A percentile compares a stretch with the other conserved stretches of the same genome.
Conservation (phyloP, 1,140 invertebrate species). For the silkworm (Bombyx mori) region DNA sequence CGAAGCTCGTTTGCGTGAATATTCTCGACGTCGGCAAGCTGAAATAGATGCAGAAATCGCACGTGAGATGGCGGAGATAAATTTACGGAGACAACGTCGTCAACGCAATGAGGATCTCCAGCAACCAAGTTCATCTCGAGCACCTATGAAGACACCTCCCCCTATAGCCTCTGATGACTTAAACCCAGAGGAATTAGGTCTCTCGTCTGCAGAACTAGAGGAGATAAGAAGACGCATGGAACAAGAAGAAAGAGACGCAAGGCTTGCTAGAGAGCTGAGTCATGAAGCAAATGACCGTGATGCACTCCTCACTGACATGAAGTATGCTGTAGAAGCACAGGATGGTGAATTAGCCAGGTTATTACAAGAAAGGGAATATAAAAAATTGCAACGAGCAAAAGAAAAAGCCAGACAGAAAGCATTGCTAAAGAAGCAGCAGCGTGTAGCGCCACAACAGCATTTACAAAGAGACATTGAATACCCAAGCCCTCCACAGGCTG, state of each 20-base stretch:
- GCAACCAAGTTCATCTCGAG: conserved; percentile 41
- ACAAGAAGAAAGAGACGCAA: conserved; percentile 76
- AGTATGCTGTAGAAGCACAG: conserved; percentile 90
- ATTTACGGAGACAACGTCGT: conserved; percentile 42
- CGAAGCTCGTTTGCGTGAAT: conserved; percentile 40
- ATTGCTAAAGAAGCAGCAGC: conserved; percentile 54
- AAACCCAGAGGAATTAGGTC: conserved; percentile 66
- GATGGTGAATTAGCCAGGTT: conserved; percentile 91
- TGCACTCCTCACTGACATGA: conserved; percentile 77
- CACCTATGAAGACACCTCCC: conserved; percentile 19
- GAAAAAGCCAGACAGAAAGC: conserved; percentile 62
- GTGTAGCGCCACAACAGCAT: conserved; percentile 34
- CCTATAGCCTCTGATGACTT: conserved; percentile 27
- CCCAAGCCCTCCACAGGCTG: conserved; percentile 29
- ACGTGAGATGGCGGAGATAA: conserved; percentile 58
- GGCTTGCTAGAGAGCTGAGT: conserved; percentile 72
- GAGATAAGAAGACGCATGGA: conserved; percentile 72
- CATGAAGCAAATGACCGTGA: conserved; percentile 74
- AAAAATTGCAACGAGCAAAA: conserved; percentile 59
- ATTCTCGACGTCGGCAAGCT: conserved; percentile 43
- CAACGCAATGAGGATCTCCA: conserved; percentile 30
- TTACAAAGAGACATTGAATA: conserved; percentile 18
- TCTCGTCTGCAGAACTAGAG: conserved; percentile 72
- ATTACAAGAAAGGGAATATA: conserved; percentile 85
- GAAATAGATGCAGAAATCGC: conserved; percentile 60